Evolutionary conservation across 1,140 invertebrate species (phyloP).

Genomic region (Dryas iulia): DNA sequence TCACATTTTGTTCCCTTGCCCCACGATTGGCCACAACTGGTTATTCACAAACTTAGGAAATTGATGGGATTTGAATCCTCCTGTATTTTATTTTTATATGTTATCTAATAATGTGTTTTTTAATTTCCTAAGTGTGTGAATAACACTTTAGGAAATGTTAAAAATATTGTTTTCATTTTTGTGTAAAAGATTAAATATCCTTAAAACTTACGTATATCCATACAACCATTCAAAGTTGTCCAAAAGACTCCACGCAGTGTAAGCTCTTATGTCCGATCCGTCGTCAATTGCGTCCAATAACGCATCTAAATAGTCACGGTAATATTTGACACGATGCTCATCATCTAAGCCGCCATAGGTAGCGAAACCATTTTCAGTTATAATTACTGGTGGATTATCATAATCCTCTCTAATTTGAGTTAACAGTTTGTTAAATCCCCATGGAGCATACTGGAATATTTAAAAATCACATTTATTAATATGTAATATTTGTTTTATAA

Average conservation of each 20-base stretch:
- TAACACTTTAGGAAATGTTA: too few relatives aligned
- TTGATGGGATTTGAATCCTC: too few relatives aligned
- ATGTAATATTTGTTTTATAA: too few relatives aligned
- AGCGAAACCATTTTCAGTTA: constrained; percentile 60
- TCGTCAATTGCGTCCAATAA: constrained; percentile 62
- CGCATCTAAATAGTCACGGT: constrained; percentile 63
- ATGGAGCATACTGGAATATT: constrained; percentile 40
- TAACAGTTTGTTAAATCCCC: constrained; percentile 52
- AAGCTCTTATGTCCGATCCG: constrained; percentile 69
- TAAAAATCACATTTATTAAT: neutral
- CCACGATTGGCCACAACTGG: too few relatives aligned
- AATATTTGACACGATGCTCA: constrained; percentile 66
- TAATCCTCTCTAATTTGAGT: constrained; percentile 54
- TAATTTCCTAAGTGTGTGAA: too few relatives aligned
- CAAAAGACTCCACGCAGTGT: constrained; percentile 83
- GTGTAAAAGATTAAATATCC: neutral
- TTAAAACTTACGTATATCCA: constrained; percentile 48
- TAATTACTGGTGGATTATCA: constrained; percentile 44
- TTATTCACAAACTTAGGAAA: too few relatives aligned
- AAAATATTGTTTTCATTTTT: too few relatives aligned
- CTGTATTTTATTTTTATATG: too few relatives aligned
- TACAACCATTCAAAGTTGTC: constrained; percentile 85
- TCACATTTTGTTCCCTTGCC: too few relatives aligned
- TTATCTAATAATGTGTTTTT: too few relatives aligned
- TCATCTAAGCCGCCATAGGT: constrained; percentile 47